Conservation (phyloP, 1,140 invertebrate genomes). For the Pachypsylla venusta region DNA sequence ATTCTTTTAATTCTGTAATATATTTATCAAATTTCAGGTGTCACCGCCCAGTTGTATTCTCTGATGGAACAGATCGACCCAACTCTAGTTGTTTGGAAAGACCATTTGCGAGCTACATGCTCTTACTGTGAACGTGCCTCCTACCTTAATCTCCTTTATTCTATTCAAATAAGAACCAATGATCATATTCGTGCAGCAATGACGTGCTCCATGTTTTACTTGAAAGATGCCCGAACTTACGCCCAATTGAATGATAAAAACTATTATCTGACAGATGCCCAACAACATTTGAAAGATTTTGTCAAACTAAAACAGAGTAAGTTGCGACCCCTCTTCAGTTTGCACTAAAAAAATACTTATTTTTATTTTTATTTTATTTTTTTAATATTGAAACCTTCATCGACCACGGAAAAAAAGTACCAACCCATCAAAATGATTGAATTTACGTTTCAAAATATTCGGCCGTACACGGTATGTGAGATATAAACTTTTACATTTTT, state of each 20-base stretch:
- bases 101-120: conserved; percentile 47
- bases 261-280: conserved; percentile 41
- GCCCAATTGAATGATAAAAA: conserved; percentile 37
- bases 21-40: not conserved
- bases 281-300: conserved; percentile 39
- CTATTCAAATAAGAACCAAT: conserved; percentile 46
- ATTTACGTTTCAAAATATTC: no score
- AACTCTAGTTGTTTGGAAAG: conserved; percentile 10
- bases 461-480: no score
- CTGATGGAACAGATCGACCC: conserved; percentile 7
- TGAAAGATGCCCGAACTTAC: conserved; percentile 37
- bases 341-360: no score
- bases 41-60: conserved; percentile 6
- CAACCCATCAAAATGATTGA: no score
- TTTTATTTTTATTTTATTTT: no score
- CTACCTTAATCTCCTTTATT: conserved; percentile 47
- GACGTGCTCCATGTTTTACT: conserved; percentile 54
- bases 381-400: no score
- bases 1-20: conserved; percentile 12
- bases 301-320: not conserved
- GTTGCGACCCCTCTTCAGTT: no score
- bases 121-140: conserved; percentile 45
- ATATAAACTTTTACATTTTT: no score
- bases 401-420: no score
- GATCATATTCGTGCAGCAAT: conserved; percentile 55